Evolutionary conservation across 2,888 invertebrate species (phyloP).

Genomic region (Sicus ferrugineus): DNA sequence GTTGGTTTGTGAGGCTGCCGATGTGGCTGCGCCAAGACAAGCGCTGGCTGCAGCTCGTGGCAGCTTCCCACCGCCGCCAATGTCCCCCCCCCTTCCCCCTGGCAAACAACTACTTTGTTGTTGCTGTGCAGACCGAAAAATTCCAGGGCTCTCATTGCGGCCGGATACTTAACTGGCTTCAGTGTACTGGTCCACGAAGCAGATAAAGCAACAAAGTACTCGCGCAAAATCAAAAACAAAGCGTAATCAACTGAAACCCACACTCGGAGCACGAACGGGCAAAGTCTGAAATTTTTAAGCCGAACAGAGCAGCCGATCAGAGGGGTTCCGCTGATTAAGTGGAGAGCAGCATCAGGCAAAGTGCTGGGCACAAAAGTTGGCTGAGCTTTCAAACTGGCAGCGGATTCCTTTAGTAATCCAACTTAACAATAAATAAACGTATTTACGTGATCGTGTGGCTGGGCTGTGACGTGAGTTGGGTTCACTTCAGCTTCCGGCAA

Average conservation of each 20-base stretch:
- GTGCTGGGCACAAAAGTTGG: constrained; percentile 3
- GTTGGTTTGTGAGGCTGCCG: constrained; percentile 18
- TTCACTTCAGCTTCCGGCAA: no score
- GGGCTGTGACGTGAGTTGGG: no score
- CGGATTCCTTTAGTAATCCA: no score
- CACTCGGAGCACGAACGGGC: constrained; percentile 25
- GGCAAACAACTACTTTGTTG: no score
- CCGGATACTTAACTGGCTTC: constrained; percentile 9
- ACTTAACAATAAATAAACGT: no score
- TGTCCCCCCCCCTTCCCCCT: no score
- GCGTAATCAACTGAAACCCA: constrained; percentile 31
- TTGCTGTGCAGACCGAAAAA: constrained; percentile 12
- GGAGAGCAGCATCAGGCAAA: constrained; percentile 7
- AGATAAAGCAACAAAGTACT: constrained; percentile 13
- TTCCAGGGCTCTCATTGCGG: constrained; percentile 23
- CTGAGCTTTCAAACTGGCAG: no score
- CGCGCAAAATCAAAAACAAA: constrained; percentile 17
- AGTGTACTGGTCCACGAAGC: constrained; percentile 11
- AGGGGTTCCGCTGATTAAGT: background rate
- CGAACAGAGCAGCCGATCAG: background rate
- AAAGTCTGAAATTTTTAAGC: constrained; percentile 30
- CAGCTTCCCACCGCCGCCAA: background rate
- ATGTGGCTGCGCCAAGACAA: constrained; percentile 10
- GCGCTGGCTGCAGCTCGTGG: background rate
- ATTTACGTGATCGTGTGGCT: no score